A percentile compares a stretch with the other conserved stretches of the same genome.
Evolutionary conservation across 2,113 vertebrate genomes (phyloP).

Genomic region (Illadopsis cleaveri): DNA sequence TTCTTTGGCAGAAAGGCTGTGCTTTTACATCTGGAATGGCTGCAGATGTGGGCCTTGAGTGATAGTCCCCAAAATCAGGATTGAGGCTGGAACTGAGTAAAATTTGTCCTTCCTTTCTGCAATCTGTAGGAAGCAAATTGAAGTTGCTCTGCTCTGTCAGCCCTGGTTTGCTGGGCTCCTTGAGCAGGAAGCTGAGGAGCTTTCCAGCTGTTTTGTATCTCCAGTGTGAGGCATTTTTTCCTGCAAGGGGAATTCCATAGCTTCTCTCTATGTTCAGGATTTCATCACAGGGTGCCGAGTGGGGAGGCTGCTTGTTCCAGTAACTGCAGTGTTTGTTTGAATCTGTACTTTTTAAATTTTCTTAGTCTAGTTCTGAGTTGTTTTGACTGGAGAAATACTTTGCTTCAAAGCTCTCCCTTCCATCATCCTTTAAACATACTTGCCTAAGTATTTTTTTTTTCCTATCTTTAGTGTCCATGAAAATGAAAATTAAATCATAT

Average conservation of each 20-base stretch:
- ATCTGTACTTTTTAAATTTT: not conserved
- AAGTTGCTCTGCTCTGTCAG: not conserved
- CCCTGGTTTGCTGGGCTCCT: not conserved
- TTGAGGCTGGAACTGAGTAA: not conserved
- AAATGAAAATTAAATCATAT: not conserved
- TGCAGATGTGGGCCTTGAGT: not conserved
- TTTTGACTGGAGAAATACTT: not conserved
- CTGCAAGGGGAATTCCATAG: constrained; percentile 38
- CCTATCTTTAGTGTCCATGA: not conserved
- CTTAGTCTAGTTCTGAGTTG: not conserved
- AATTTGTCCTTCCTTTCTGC: not conserved
- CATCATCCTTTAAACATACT: not conserved
- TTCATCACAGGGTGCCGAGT: not conserved
- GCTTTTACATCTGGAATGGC: not conserved
- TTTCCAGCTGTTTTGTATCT: constrained; percentile 49
- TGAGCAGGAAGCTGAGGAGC: not conserved
- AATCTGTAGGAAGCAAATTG: not conserved
- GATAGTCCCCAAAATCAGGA: not conserved
- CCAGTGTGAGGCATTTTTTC: not conserved
- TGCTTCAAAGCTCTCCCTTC: not conserved
- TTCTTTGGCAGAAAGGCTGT: not conserved
- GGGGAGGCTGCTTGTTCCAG: not conserved
- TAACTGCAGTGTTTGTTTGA: not conserved
- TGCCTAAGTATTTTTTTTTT: not conserved
- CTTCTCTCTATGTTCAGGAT: constrained; percentile 3